A percentile compares a stretch with the other conserved stretches of the same genome.
Conservation (phyloP, 2,888 invertebrate species). For the Drosophila neutralis region DNA sequence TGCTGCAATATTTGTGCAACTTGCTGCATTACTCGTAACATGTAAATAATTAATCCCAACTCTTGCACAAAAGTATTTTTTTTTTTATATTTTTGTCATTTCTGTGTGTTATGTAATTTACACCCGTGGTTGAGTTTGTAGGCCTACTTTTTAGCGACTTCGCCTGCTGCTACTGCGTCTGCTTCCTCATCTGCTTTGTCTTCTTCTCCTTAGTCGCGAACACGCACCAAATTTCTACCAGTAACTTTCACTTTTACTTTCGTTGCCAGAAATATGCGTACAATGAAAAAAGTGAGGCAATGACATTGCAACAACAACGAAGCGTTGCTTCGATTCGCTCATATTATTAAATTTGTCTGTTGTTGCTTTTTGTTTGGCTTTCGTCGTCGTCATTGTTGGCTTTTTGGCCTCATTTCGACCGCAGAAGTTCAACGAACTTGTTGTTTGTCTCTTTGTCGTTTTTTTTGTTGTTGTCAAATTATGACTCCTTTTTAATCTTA, state of each 20-base stretch:
- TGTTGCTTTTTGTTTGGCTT: conserved; percentile 29
- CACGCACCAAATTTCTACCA: conserved; percentile 64
- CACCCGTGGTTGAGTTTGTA: background rate
- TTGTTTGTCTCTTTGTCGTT: conserved; percentile 7
- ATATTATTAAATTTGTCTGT: conserved; percentile 53
- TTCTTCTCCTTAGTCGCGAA: conserved; percentile 21
- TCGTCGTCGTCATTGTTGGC: conserved; percentile 48
- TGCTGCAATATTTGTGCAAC: background rate
- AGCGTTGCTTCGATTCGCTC: conserved; percentile 32
- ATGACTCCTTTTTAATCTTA: conserved; percentile 41
- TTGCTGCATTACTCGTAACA: background rate
- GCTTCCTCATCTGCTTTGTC: background rate
- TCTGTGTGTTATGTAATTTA: background rate
- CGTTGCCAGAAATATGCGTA: conserved; percentile 54
- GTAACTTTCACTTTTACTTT: conserved; percentile 82
- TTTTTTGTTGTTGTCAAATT: conserved; percentile 1
- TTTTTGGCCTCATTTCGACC: conserved; percentile 69
- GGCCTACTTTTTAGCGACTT: background rate
- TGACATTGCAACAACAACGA: conserved; percentile 35
- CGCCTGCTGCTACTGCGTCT: background rate
- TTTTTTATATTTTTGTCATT: background rate
- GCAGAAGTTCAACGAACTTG: conserved; percentile 70
- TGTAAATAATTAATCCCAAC: background rate
- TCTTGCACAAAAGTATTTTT: conserved; percentile 3
- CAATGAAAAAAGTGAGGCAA: conserved; percentile 44